Conservation (phyloP, 2,797 vertebrate species). For the Iguana delicatissima region DNA sequence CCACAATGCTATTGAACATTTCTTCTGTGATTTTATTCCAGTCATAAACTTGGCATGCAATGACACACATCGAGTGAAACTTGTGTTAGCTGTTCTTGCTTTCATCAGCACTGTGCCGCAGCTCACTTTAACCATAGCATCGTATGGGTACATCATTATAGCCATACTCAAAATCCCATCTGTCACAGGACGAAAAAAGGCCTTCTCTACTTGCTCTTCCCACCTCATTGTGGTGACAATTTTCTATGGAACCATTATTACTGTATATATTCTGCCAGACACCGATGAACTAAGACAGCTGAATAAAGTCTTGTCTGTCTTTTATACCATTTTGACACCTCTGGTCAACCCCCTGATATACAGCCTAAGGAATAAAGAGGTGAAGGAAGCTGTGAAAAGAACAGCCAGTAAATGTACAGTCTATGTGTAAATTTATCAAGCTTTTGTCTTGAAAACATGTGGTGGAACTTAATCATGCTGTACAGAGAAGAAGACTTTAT, state of each 20-base stretch:
- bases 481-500: too few species aligned
- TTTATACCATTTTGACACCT: slow-evolving; percentile 60
- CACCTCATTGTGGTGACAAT: slow-evolving; percentile 36
- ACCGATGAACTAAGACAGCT: slow-evolving; percentile 41
- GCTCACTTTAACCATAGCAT: slow-evolving; percentile 23
- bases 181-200: slow-evolving; percentile 13
- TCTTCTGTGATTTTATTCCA: slow-evolving; percentile 74
- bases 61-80: slow-evolving; percentile 36
- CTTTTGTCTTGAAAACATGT: background rate
- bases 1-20: slow-evolving; percentile 69
- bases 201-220: slow-evolving; percentile 41
- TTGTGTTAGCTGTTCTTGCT: background rate
- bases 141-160: slow-evolving; percentile 19
- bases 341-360: slow-evolving; percentile 68
- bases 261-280: slow-evolving; percentile 31
- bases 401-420: background rate
- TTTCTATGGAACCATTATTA: slow-evolving; percentile 22
- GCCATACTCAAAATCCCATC: slow-evolving; percentile 30
- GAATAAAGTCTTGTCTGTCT: slow-evolving; percentile 55
- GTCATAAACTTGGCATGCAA: slow-evolving; percentile 70
- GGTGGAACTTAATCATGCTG: too few species aligned
- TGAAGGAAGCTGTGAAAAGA: slow-evolving; percentile 52
- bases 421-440: background rate
- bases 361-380: slow-evolving; percentile 64
- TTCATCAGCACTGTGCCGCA: slow-evolving; percentile 9